Percentiles rank a stretch among this genome's conserved stretches.
These are phyloP conservation scores for Tenodera sinensis DNA, from an alignment of 2,888 invertebrate genomes.

Conservation along the genomic window DNA sequence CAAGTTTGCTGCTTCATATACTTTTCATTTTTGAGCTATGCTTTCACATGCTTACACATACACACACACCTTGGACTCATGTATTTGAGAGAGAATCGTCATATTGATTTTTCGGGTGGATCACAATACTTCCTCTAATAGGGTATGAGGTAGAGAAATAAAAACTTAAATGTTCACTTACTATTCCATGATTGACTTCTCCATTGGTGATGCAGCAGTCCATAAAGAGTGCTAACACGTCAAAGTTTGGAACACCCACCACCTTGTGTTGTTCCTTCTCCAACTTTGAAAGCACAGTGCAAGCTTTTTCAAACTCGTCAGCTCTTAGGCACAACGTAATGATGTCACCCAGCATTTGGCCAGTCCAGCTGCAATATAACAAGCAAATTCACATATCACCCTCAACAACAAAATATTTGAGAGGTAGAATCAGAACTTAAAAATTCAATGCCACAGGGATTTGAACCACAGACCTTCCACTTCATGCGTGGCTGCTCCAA, in stretches of 20 bases:
- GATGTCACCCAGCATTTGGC: conserved; percentile 58
- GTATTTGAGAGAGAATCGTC: too few relatives aligned
- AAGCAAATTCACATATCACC: not conserved
- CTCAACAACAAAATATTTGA: not conserved
- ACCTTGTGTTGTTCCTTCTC: conserved; percentile 50
- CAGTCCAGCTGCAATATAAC: conserved; percentile 50
- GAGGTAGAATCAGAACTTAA: too few relatives aligned
- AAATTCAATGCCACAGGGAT: too few relatives aligned
- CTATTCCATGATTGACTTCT: conserved; percentile 51
- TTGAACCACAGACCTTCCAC: too few relatives aligned
- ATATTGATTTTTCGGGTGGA: too few relatives aligned
- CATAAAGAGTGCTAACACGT: conserved; percentile 50
- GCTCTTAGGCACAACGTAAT: conserved; percentile 49
- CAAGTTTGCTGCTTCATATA: too few relatives aligned
- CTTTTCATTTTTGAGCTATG: too few relatives aligned
- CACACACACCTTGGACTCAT: too few relatives aligned
- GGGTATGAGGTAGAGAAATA: too few relatives aligned
- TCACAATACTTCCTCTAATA: too few relatives aligned
- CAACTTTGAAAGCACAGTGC: conserved; percentile 52
- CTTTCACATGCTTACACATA: too few relatives aligned
- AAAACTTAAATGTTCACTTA: conserved; percentile 39
- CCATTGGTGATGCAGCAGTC: conserved; percentile 49
- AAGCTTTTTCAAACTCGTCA: conserved; percentile 52
- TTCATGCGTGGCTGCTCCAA: too few relatives aligned
- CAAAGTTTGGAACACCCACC: conserved; percentile 53